A percentile compares a stretch with the other conserved stretches of the same genome.
These are phyloP conservation scores for Pomatostomus ruficeps DNA, from an alignment of 2,113 vertebrate genomes.

Conservation along the genomic window DNA sequence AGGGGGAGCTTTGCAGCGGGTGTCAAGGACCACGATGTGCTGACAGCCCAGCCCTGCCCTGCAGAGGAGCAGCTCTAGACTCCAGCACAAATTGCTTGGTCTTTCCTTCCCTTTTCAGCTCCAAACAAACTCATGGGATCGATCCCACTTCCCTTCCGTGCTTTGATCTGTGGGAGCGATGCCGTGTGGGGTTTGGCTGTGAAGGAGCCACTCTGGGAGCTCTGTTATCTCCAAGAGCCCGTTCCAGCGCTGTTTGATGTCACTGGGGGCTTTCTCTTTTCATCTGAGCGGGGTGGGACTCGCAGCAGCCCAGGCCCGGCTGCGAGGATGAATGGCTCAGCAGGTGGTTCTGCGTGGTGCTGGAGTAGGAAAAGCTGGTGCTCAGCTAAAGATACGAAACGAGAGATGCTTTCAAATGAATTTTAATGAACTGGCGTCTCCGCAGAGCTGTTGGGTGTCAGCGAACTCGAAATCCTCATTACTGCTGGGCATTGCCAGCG, in stretches of 20 bases:
- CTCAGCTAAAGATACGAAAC: not conserved
- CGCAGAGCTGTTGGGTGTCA: not conserved
- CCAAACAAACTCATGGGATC: not conserved
- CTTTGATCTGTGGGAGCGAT: not conserved
- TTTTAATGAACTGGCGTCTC: not conserved
- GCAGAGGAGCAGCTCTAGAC: not conserved
- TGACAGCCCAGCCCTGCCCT: too few relatives aligned
- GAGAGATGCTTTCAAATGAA: not conserved
- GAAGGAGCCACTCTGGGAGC: not conserved
- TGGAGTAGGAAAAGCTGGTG: not conserved
- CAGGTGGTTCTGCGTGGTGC: not conserved
- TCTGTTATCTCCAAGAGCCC: not conserved
- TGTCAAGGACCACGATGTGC: accelerated
- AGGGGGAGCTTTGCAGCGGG: not conserved
- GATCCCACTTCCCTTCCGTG: not conserved
- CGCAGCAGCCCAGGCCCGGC: not conserved
- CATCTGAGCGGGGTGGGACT: not conserved
- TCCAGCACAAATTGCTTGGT: not conserved
- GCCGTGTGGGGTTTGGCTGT: not conserved
- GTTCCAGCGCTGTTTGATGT: not conserved
- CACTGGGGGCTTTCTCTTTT: not conserved
- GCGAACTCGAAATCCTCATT: not conserved
- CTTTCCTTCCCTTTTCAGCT: not conserved
- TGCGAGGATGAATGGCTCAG: not conserved
- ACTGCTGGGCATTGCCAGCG: not conserved